Conservation (phyloP, 2,113 vertebrate species). For the Arizona elegans region DNA sequence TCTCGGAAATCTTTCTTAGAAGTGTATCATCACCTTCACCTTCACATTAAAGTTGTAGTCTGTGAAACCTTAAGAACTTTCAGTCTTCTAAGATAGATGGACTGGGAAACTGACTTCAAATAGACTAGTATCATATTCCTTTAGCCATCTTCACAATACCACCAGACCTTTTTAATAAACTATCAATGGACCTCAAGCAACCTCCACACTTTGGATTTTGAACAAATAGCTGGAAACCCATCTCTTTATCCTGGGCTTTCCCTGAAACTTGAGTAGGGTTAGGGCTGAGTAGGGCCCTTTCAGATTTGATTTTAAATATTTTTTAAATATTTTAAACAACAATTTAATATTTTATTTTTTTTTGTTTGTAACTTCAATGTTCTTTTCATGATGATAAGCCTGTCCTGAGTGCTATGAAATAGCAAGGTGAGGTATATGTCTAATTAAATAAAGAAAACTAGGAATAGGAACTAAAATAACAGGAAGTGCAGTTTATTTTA, state of each 20-base stretch:
- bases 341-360: background rate
- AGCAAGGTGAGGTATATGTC: background rate
- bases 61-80: background rate
- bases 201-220: background rate
- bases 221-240: background rate
- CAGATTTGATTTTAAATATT: background rate
- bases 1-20: background rate
- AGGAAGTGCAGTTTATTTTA: background rate
- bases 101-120: background rate
- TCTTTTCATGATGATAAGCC: background rate
- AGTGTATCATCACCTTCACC: background rate
- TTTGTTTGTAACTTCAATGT: background rate
- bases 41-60: background rate
- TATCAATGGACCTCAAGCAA: background rate
- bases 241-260: background rate
- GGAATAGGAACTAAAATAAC: background rate
- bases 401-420: background rate
- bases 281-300: background rate
- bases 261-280: background rate
- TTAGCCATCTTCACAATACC: background rate
- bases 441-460: background rate
- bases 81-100: background rate
- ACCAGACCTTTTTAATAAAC: background rate
- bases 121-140: background rate
- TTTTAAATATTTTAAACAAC: background rate